These are phyloP conservation scores for Cyanoderma ruficeps DNA, from an alignment of 2,113 vertebrate species.

Conservation along the genomic window DNA sequence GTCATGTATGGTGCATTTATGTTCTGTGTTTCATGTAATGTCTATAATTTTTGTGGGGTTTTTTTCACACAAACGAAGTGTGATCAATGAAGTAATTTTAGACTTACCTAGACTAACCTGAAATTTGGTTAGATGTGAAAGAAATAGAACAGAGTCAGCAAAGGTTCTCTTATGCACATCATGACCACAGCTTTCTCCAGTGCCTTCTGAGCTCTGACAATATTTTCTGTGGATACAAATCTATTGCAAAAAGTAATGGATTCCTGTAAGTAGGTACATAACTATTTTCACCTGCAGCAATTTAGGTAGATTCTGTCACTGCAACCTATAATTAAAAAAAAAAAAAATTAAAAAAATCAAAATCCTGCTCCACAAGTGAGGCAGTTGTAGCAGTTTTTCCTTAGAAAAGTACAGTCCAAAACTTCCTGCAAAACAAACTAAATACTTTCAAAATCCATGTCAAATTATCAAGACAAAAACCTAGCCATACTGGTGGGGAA, in stretches of 20 bases:
- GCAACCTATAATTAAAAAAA: not conserved
- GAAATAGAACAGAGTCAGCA: not conserved
- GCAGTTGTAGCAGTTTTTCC: not conserved
- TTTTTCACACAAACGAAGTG: not conserved
- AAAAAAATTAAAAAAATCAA: not conserved
- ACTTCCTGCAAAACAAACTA: not conserved
- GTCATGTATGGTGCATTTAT: not conserved
- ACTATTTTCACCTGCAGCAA: not conserved
- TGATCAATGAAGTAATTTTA: not conserved
- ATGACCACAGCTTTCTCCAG: not conserved
- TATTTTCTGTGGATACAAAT: not conserved
- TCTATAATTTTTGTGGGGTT: not conserved
- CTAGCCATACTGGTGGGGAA: not conserved
- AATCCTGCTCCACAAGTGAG: not conserved
- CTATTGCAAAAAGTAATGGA: not conserved
- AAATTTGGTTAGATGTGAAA: not conserved
- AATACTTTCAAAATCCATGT: not conserved
- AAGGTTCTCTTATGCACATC: not conserved
- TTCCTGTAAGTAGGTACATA: not conserved
- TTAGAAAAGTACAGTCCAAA: not conserved
- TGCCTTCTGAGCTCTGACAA: not conserved
- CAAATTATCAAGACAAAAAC: not conserved
- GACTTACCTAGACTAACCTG: not conserved
- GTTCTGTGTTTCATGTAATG: not conserved
- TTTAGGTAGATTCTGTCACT: not conserved